A percentile compares a stretch with the other conserved stretches of the same genome.
These are phyloP conservation scores for Nineta flava DNA, from an alignment of 2,888 invertebrate genomes.

Conservation along the genomic window DNA sequence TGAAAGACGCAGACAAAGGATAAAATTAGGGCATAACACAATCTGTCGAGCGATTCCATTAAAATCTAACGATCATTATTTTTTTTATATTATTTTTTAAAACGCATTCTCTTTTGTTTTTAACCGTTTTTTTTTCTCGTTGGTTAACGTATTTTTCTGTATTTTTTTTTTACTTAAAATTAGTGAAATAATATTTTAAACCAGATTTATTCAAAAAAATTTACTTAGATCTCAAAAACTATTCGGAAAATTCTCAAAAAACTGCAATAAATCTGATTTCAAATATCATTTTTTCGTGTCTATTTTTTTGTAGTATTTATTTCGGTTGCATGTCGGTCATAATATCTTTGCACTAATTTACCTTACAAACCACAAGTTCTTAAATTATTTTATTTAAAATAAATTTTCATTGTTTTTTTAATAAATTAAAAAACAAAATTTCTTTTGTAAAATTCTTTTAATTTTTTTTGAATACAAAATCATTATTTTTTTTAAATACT, in stretches of 20 bases:
- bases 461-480: not conserved
- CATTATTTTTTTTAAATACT: not conserved
- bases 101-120: conserved; percentile 5
- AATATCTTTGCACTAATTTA: not conserved
- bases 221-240: too few species aligned
- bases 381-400: not conserved
- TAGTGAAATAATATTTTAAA: too few species aligned
- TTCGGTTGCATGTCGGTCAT: not conserved
- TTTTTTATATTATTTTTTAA: too few species aligned
- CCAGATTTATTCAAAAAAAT: too few species aligned
- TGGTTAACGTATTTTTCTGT: too few species aligned
- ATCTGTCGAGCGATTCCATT: conserved; percentile 4
- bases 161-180: too few species aligned
- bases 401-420: not conserved
- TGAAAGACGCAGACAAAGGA: conserved; percentile 72
- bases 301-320: not conserved
- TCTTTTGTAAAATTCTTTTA: not conserved
- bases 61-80: conserved; percentile 4
- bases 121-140: not conserved
- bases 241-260: too few species aligned
- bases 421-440: not conserved
- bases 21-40: conserved; percentile 28
- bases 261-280: not conserved
- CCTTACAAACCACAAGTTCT: not conserved
- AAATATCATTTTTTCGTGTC: not conserved